Percentiles rank a stretch among this genome's conserved stretches.
These are phyloP conservation scores for Gobio gobio DNA, from an alignment of 2,113 vertebrate species.

Conservation along the genomic window DNA sequence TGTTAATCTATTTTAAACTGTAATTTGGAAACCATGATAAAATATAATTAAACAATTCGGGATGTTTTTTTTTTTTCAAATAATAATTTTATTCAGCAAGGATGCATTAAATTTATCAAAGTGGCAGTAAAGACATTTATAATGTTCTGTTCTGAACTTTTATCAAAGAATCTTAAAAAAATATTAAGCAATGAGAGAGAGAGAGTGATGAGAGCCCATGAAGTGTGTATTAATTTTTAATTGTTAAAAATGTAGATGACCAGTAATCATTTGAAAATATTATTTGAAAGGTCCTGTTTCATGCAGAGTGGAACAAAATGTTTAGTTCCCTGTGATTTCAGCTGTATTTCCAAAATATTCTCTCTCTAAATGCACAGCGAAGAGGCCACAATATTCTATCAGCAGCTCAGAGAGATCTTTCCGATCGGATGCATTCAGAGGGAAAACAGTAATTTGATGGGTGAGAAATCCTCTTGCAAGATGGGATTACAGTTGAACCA, in stretches of 20 bases:
- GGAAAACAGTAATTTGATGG: conserved; percentile 53
- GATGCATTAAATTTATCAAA: no score
- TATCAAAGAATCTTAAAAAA: no score
- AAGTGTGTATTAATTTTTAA: no score
- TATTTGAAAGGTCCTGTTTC: background rate
- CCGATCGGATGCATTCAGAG: conserved; percentile 40
- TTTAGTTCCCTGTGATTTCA: background rate
- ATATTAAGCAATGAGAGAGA: no score
- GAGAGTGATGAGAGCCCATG: no score
- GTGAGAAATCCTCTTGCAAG: conserved; percentile 56
- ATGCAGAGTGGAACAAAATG: background rate
- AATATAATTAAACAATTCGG: no score
- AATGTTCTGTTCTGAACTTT: no score
- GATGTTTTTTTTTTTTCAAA: no score
- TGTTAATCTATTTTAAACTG: no score
- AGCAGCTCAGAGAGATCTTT: conserved; percentile 49
- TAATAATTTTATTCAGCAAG: no score
- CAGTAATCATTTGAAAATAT: background rate
- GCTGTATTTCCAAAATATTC: conserved; percentile 6
- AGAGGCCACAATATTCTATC: conserved; percentile 42
- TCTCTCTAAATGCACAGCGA: conserved; percentile 13
- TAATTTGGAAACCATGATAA: no score
- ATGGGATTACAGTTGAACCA: conserved; percentile 61
- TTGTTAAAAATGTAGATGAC: background rate
- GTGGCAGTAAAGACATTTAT: no score